phyloP scores from a whole-genome alignment of 2,113 vertebrate genomes.

The Phoenicopterus ruber region DNA sequence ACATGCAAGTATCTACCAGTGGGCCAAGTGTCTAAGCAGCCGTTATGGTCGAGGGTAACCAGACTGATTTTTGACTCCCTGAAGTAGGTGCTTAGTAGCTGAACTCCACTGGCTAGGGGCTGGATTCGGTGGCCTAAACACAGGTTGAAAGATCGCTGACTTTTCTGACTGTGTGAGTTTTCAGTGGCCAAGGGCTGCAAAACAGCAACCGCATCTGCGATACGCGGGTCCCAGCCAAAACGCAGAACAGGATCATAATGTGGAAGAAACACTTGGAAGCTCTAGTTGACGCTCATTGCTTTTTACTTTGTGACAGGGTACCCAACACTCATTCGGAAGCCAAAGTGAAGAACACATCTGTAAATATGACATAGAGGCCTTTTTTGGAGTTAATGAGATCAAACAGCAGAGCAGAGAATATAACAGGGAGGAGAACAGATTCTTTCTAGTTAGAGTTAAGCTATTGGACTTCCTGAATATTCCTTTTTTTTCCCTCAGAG shows the following conservation, averaged over 20 bases:
- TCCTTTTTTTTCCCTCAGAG: background rate
- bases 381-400: background rate
- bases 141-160: background rate
- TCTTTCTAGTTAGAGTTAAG: background rate
- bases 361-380: background rate
- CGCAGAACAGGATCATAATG: fast-evolving
- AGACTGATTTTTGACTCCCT: background rate
- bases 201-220: background rate
- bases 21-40: background rate
- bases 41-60: fast-evolving
- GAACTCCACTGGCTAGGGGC: fast-evolving
- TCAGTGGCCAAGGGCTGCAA: background rate
- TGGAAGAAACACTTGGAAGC: background rate
- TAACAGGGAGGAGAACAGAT: background rate
- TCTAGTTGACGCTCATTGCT: fast-evolving
- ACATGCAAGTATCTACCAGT: background rate
- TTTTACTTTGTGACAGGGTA: background rate
- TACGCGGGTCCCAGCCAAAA: background rate
- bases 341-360: background rate
- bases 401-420: background rate
- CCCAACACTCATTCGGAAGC: background rate
- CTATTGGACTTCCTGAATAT: background rate
- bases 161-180: background rate
- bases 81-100: background rate
- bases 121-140: background rate